Conservation (phyloP, 2,888 invertebrate species). For the Chaetogeoica ovagalla region DNA sequence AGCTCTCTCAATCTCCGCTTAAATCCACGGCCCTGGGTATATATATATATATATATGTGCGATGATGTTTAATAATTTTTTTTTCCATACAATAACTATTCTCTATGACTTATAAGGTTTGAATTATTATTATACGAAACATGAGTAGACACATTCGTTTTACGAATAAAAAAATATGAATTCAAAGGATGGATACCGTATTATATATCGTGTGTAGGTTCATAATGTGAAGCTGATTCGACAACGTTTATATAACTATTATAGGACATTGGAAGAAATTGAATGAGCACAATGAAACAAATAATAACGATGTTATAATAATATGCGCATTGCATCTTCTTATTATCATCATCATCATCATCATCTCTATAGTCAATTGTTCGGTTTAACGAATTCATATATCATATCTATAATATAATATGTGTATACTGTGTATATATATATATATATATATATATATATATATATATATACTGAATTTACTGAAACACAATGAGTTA, state of each 20-base stretch:
- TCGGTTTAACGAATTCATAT: not conserved
- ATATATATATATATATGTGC: no score
- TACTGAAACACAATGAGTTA: no score
- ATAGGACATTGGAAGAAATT: not conserved
- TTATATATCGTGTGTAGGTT: no score
- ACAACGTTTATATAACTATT: not conserved
- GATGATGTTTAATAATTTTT: not conserved
- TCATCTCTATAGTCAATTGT: slow-evolving; percentile 24
- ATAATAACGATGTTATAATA: not conserved
- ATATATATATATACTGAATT: no score
- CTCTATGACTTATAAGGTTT: not conserved
- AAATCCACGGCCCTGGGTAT: no score
- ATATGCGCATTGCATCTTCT: not conserved
- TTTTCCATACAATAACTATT: not conserved
- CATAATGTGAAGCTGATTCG: not conserved
- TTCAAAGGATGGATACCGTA: not conserved
- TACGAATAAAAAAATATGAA: not conserved
- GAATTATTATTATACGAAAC: slow-evolving; percentile 4
- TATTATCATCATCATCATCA: no score
- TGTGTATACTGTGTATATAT: no score
- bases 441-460: no score
- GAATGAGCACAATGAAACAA: slow-evolving; percentile 17
- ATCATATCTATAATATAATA: no score
- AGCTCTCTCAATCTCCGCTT: no score
- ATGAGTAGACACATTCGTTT: slow-evolving; percentile 22